phyloP scores from a whole-genome alignment of 2,797 vertebrate genomes.

The Mus minutoides region DNA sequence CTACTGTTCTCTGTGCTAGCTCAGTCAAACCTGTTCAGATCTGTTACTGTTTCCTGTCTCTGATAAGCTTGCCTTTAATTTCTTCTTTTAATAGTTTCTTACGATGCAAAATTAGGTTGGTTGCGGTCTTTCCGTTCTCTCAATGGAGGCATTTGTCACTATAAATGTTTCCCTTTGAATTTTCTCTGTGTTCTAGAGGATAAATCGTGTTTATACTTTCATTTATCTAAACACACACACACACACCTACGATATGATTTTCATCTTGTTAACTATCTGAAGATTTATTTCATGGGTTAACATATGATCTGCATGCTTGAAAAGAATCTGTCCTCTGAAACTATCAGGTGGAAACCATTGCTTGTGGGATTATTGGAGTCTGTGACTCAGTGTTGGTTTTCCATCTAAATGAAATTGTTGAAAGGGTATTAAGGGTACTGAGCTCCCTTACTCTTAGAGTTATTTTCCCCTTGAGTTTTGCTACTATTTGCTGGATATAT shows the following conservation, averaged over 20 bases:
- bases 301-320: background rate
- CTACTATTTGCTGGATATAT: background rate
- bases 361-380: background rate
- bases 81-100: background rate
- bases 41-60: background rate
- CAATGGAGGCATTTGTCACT: background rate
- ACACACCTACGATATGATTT: background rate
- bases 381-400: background rate
- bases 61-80: background rate
- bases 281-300: background rate
- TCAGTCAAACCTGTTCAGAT: background rate
- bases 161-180: background rate
- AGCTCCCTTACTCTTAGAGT: background rate
- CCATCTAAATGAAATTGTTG: background rate
- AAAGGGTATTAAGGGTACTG: background rate
- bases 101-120: background rate
- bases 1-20: background rate
- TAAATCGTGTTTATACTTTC: background rate
- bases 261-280: background rate
- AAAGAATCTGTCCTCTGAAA: background rate
- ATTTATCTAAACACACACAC: background rate
- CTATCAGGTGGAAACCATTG: background rate
- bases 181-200: background rate
- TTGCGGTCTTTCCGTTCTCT: background rate
- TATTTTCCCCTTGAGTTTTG: background rate